phyloP scores from a whole-genome alignment of 1,140 invertebrate species.

The Pristionchus pacificus region DNA sequence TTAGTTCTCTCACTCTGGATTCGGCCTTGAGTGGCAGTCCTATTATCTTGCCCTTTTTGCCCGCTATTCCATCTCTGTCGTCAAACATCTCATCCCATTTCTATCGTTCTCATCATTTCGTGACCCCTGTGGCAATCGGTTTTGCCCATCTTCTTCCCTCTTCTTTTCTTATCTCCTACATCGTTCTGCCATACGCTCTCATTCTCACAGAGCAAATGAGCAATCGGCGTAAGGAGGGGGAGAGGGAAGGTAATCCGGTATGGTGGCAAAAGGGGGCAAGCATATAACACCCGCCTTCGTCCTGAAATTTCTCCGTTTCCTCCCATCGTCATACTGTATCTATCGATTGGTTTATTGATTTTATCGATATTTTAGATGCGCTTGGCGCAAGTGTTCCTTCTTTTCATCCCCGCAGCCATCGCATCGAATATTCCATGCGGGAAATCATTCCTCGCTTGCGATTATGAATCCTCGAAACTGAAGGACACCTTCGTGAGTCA shows the following conservation, averaged over 20 bases:
- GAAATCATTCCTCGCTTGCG: constrained; percentile 31
- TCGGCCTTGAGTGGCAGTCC: not conserved
- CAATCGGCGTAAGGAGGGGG: not conserved
- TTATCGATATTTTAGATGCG: not conserved
- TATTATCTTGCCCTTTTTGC: not conserved
- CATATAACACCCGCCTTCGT: not conserved
- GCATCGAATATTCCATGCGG: constrained; percentile 37
- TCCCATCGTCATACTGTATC: not conserved
- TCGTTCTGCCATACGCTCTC: not conserved
- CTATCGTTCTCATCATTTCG: not conserved
- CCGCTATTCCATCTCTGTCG: not conserved
- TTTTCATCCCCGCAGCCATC: not conserved
- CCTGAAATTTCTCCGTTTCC: not conserved
- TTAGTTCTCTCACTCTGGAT: too few relatives aligned
- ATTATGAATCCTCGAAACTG: constrained; percentile 17
- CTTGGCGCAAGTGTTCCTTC: not conserved
- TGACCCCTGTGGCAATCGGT: not conserved
- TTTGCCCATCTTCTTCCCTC: not conserved
- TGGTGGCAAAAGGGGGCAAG: not conserved
- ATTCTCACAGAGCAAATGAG: too few relatives aligned
- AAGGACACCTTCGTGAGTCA: constrained; percentile 11
- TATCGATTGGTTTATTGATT: too few relatives aligned
- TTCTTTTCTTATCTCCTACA: not conserved
- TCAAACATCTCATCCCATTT: not conserved
- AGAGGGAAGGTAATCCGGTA: not conserved